Evolutionary conservation across 2,888 invertebrate genomes (phyloP).

Genomic region (Plagodis dolabraria): DNA sequence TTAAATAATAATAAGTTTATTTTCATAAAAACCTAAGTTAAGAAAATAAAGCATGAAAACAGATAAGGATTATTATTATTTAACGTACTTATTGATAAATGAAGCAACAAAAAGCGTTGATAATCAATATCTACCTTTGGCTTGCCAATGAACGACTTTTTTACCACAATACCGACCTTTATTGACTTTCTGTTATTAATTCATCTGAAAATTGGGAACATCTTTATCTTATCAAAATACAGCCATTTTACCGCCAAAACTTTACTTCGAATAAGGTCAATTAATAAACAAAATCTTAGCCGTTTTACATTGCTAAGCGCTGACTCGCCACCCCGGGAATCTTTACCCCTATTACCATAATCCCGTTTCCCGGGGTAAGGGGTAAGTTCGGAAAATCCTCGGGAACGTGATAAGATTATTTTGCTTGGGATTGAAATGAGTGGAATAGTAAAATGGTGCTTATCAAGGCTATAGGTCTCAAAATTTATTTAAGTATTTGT

Average conservation of each 20-base stretch:
- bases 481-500: background rate
- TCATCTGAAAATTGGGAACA: slow-evolving; percentile 1
- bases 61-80: no score
- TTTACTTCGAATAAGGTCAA: slow-evolving; percentile 35
- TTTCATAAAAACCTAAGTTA: no score
- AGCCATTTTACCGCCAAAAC: slow-evolving; percentile 22
- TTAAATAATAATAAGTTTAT: no score
- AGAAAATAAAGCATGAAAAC: no score
- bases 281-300: slow-evolving; percentile 40
- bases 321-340: slow-evolving; percentile 22
- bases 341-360: slow-evolving; percentile 29
- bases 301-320: slow-evolving; percentile 36
- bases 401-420: slow-evolving; percentile 30
- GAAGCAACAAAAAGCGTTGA: no score
- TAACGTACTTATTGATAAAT: no score
- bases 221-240: slow-evolving; percentile 9
- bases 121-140: no score
- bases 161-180: no score
- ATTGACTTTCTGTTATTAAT: background rate
- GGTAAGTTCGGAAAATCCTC: slow-evolving; percentile 28
- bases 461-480: slow-evolving; percentile 8
- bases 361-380: slow-evolving; percentile 14
- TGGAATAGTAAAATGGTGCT: slow-evolving; percentile 24
- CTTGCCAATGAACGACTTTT: no score
- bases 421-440: slow-evolving; percentile 29